Evolutionary conservation across 2,888 invertebrate species (phyloP).

Genomic region (Orchestes rusci): DNA sequence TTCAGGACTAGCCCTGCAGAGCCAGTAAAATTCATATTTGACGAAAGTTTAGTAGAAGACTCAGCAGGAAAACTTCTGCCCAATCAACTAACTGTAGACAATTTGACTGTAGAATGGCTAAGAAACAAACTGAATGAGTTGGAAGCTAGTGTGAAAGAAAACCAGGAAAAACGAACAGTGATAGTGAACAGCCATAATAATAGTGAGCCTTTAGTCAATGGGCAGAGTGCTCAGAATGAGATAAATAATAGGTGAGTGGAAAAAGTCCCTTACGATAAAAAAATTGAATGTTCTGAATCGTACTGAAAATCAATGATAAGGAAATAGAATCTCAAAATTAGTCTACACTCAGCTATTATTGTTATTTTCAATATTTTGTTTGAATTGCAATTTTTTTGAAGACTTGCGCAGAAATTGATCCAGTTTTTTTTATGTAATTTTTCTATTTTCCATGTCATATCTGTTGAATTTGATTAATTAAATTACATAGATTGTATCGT

Average conservation of each 20-base stretch:
- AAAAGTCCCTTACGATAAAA: no score
- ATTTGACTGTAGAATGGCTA: conserved; percentile 85
- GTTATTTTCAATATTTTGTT: no score
- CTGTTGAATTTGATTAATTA: no score
- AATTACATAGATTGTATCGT: no score
- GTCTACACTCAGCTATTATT: no score
- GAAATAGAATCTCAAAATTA: no score
- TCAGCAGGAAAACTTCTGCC: conserved; percentile 79
- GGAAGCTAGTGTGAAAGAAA: conserved; percentile 71
- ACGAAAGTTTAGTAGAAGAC: conserved; percentile 80
- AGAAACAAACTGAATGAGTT: conserved; percentile 71
- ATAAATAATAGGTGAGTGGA: conserved; percentile 35
- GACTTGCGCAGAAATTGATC: no score
- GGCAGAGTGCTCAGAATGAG: conserved; percentile 37
- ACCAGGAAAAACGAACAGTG: conserved; percentile 58
- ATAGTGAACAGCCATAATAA: conserved; percentile 27
- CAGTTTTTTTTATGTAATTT: no score
- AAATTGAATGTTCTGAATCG: no score
- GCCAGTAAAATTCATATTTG: conserved; percentile 75
- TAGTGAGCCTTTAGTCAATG: conserved; percentile 37
- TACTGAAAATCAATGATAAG: no score
- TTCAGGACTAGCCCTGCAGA: conserved; percentile 72
- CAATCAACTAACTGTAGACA: conserved; percentile 87
- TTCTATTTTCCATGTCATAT: no score
- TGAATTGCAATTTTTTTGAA: no score